Base-by-base conservation (phyloP, 2,113 vertebrate genomes). In the Sprattus sprattus region DNA sequence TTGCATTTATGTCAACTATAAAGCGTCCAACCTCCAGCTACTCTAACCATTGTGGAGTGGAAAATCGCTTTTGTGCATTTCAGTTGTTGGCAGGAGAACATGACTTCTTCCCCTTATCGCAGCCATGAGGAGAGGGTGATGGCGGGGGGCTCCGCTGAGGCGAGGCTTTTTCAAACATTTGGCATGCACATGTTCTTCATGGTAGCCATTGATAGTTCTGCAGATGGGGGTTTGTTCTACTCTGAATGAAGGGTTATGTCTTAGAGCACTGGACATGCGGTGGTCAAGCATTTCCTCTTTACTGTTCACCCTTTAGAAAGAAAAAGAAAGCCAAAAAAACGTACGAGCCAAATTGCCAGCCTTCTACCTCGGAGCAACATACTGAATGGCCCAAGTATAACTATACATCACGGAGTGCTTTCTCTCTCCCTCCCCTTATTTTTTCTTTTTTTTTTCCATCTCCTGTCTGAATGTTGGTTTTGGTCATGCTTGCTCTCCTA, bases 381-480 rank as follows among this genome's bases (percentile, higher is more conserved):
- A 78, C 71, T 15, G 11, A 78, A 78, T 78, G 60, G 32, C 28
- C 32, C 71, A 39, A 78, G 28, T 78, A 32, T 71, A 78, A 78
- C 71, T 78, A 78, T 78, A 78, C 71, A 78, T 78, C 44, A 78
- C 71, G 2, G 71, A 78, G 28, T 78, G 28, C 32, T 78, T 78
- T 78, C 32, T 64, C 84, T 71, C 28, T 47, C 54, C 67, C 84
- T 82, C 82, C 75, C 45, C 18, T 83, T 45, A 0, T 45, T 45
- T 10, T 60, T 20, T 54, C 7, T 28, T 28, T 44, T n/a, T 39
- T 39, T 45, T 22, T n/a, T 44, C 60, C 45, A 75, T 85, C 78
- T 81, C 82, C 81, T 64, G 84, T 67, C 83, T 83, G 47, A 86
- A 44, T 88, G 44, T 88, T 90, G 75, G 39, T 89, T 88, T 88